These are phyloP conservation scores for Phengaris arion DNA, from an alignment of 2,888 invertebrate genomes.

Conservation along the genomic window DNA sequence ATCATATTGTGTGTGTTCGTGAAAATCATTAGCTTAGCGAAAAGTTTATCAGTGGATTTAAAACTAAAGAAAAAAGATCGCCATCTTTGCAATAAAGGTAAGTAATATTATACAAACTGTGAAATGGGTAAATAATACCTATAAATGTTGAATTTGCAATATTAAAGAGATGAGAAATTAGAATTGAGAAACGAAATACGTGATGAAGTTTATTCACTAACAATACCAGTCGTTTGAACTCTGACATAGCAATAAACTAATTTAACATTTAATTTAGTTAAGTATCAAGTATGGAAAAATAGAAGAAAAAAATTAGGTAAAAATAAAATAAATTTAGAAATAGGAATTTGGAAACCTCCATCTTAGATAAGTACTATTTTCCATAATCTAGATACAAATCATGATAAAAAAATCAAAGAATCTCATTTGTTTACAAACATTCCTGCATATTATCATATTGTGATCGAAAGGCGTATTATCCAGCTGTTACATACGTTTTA, in stretches of 20 bases:
- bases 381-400: background rate
- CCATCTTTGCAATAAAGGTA: background rate
- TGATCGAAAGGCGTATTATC: background rate
- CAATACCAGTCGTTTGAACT: no score
- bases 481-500: background rate
- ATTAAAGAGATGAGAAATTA: no score
- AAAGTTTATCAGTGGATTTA: background rate
- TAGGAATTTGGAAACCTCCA: background rate
- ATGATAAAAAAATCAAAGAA: background rate
- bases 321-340: no score
- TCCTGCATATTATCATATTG: background rate
- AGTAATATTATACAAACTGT: background rate
- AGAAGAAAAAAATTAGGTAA: no score
- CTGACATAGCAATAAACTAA: no score
- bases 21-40: constrained; percentile 21
- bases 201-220: no score
- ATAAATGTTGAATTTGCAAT: no score
- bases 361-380: background rate
- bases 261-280: no score
- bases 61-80: background rate
- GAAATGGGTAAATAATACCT: no score
- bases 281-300: no score
- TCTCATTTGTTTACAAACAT: background rate
- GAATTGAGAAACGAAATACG: no score
- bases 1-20: constrained; percentile 17